Conservation (phyloP, 2,113 vertebrate genomes). For the Chlamydotis undulata region DNA sequence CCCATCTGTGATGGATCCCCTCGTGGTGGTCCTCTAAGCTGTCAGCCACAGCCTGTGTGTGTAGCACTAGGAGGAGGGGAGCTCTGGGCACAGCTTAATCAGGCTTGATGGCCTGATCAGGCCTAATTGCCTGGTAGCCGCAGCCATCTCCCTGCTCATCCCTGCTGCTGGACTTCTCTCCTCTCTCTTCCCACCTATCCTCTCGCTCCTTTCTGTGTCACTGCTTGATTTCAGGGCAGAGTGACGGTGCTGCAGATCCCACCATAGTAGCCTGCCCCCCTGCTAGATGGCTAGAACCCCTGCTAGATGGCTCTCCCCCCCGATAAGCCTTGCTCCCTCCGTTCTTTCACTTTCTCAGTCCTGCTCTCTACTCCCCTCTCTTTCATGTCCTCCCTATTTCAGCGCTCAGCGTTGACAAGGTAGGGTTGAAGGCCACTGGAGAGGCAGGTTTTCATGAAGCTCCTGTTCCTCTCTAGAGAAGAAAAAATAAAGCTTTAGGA, state of each 20-base stretch:
- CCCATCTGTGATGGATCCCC: not conserved
- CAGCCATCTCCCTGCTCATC: not conserved
- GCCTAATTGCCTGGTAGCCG: not conserved
- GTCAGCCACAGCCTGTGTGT: not conserved
- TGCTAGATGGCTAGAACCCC: not conserved
- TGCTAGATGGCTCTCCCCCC: not conserved
- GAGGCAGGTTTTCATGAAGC: not conserved
- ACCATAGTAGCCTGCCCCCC: fast-evolving
- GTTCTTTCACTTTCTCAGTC: not conserved
- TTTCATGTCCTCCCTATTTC: not conserved
- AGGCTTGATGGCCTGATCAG: not conserved
- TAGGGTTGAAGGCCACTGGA: not conserved
- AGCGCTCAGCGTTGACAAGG: not conserved
- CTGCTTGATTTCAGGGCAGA: not conserved
- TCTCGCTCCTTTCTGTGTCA: not conserved
- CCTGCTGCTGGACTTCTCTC: not conserved
- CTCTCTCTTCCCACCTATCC: not conserved
- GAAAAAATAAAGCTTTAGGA: conserved; percentile 3
- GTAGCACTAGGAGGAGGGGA: not conserved
- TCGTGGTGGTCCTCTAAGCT: not conserved
- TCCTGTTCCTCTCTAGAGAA: not conserved
- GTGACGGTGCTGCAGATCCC: not conserved
- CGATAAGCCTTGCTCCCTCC: not conserved
- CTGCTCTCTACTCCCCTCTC: not conserved
- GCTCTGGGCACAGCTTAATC: not conserved